A percentile compares a stretch with the other conserved stretches of the same genome.
Conservation (phyloP, 2,797 vertebrate genomes). For the Chrosomus eos region DNA sequence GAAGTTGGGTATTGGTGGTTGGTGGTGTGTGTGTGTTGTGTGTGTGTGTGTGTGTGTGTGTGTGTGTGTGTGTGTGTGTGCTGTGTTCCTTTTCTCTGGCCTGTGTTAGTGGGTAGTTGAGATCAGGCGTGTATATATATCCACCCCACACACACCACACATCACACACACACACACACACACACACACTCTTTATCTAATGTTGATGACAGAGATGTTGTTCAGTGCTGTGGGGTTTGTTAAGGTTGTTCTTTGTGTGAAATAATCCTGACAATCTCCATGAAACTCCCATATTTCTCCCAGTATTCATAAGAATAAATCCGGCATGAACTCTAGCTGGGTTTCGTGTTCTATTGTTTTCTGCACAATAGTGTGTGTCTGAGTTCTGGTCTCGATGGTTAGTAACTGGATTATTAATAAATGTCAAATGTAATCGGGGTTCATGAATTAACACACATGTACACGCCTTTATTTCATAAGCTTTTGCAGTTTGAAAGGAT, state of each 20-base stretch:
- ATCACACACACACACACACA: too few relatives aligned
- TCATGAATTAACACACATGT: not conserved
- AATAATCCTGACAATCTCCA: not conserved
- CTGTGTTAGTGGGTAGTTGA: too few relatives aligned
- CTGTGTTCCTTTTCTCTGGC: too few relatives aligned
- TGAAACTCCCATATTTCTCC: not conserved
- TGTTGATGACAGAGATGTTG: not conserved
- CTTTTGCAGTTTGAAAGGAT: not conserved
- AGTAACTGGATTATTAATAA: conserved; percentile 17
- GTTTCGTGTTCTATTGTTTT: not conserved
- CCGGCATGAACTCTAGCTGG: not conserved
- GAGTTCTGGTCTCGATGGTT: not conserved
- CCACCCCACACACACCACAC: too few relatives aligned
- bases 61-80: too few relatives aligned
- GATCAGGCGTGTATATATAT: too few relatives aligned
- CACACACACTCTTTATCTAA: not conserved
- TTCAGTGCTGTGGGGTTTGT: not conserved
- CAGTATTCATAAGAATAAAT: not conserved
- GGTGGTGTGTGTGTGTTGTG: too few relatives aligned
- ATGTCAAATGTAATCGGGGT: not conserved
- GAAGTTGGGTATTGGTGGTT: too few relatives aligned
- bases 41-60: too few relatives aligned
- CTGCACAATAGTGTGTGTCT: not conserved
- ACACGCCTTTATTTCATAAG: not conserved
- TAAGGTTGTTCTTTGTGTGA: not conserved